Evolutionary conservation across 2,888 invertebrate genomes (phyloP), one percentile per base, ranked within the genome.

Genomic region (Rhagonycha lutea): DNA sequence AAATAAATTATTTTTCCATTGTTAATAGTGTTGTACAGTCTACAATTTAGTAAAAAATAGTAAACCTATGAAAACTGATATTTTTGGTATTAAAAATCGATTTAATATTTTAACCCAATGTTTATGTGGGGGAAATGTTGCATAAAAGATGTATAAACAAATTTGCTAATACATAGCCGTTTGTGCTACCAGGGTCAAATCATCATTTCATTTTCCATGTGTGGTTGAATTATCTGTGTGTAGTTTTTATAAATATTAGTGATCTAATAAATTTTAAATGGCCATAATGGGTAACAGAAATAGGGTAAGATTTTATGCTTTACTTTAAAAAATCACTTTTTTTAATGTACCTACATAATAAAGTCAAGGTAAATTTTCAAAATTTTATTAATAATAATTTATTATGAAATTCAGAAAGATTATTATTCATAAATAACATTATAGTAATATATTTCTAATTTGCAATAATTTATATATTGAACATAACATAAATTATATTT

Each of bases 111-210:
- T 7, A 62, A 65, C 12, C 28, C 24, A 23, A 65, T 28, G 24
- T 60, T 29, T 67, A 63, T 47, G 74, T 77, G 77, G 77, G 70
- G 74, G 77, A 74, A 75, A 69, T 75, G 63, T 70, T 65, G 47
- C 72, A 73, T 72, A 77, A 77, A 70, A 73, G 76, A 70, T 74
- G 74, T 72, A 73, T 60, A 65, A 73, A 71, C 69, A 69, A 74
- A 77, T 74, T 61, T 63, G 65, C 47, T 68, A 68, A 71, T 69
- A 73, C 74, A 74, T 47, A 76, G 68, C 77, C 63, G 63, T 60
- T 70, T 60, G 71, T 73, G 68, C 73, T 28, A 14, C 71, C 78
- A 78, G 78, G 78, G 78, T 76, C 78, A 78, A 62, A 76, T 72
- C 69, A 76, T 78, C 78, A 74, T 73, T 72, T 61, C 70, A 69